Percentiles rank a stretch among this genome's conserved stretches.
Conservation (phyloP, 2,888 invertebrate species). For the Orthosia gothica region DNA sequence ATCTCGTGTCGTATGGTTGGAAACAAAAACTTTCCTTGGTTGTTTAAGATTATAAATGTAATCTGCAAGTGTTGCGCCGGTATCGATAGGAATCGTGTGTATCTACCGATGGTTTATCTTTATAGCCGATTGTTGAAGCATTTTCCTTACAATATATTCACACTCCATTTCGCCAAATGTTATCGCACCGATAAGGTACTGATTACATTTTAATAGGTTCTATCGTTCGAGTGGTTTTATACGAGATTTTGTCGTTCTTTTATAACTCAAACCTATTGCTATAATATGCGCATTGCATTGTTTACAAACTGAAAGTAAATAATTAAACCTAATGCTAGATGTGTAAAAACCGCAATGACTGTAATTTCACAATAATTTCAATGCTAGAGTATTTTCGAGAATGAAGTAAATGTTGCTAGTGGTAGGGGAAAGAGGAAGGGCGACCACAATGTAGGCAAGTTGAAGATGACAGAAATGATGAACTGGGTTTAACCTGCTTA, state of each 20-base stretch:
- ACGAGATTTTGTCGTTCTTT: constrained; percentile 24
- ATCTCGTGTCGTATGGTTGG: neutral
- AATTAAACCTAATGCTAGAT: constrained; percentile 23
- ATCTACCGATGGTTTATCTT: constrained; percentile 45
- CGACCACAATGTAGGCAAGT: constrained; percentile 27
- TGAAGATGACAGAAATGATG: neutral
- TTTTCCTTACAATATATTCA: constrained; percentile 49
- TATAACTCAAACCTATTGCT: constrained; percentile 1
- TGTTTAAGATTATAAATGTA: constrained; percentile 32
- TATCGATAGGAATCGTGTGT: constrained; percentile 18
- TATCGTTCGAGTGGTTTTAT: constrained; percentile 44
- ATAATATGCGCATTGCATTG: constrained; percentile 3
- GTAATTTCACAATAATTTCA: constrained; percentile 56
- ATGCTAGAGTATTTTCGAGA: constrained; percentile 61
- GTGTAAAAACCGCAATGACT: constrained; percentile 32
- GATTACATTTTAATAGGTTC: constrained; percentile 62
- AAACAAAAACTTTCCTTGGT: constrained; percentile 16
- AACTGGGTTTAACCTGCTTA: neutral
- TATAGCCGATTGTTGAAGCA: constrained; percentile 37
- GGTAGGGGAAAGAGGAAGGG: constrained; percentile 68
- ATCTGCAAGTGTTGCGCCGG: constrained; percentile 30
- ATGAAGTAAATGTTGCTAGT: constrained; percentile 44
- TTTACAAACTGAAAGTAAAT: constrained; percentile 45
- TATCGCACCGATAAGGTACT: constrained; percentile 60
- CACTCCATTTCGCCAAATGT: constrained; percentile 44